Base-by-base conservation (phyloP, 2,113 vertebrate genomes). In the Anser brachyrhynchus region DNA sequence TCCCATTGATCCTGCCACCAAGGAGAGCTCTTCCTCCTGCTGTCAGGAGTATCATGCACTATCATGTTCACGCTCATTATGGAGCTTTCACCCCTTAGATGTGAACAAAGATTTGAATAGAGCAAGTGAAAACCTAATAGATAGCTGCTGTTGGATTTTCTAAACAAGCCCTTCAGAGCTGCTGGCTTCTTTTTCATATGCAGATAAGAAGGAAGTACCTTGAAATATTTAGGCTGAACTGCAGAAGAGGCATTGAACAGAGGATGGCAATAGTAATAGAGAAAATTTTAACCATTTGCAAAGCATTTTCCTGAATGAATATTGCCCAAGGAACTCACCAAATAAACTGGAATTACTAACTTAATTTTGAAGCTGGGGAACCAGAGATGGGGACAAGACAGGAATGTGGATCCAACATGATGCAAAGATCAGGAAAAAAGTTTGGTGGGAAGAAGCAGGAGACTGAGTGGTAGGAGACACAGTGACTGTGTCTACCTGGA, bases 181-280 rank as follows among this genome's bases (percentile, higher is more conserved):
- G 64, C 69, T 69, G 69, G 31, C 37, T 85, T 51, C 75, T 77
- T 69, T 79, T 87, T 90, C 82, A 80, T 69, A 64, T 80, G 78
- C 43, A 94, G 82, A 84, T 87, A 58, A 62, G 67, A 67, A 4
- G 14, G 92, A 90, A 92, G 65, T 72, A 87, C 65, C 89, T 87
- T 87, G 69, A 80, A 87, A 92, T 72, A 64, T 72, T 72, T 33
- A 46, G 58, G 58, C 8, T 0, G 41, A 80, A 66, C 59, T 43
- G 64, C 74, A 69, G 29, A 43, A 62, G 65, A 84, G 46, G 14
- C 23, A 25, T 35, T 54, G 54, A 52, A 35, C 22, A 67, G 43
- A 20, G 78, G 43, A 57, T 37, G 58, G 33, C n/a, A 84, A 37
- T 43, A 74, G 21, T 43, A 76, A 80, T 33, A 31, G 39, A 57